Base-by-base conservation (phyloP, 2,113 vertebrate species). In the Ardeotis arabs region DNA sequence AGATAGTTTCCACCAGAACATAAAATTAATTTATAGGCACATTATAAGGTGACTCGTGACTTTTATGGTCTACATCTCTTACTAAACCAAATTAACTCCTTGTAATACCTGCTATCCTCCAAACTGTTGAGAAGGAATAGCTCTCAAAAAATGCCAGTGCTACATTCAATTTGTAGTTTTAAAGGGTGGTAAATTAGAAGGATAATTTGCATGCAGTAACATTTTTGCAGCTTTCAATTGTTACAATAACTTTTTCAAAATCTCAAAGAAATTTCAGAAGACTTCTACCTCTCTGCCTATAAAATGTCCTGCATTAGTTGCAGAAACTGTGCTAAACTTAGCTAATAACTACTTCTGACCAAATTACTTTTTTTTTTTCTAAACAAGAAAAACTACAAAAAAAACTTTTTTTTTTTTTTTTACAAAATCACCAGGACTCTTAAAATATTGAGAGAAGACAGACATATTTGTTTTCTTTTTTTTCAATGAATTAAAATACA, bases 401-500 rank as follows among this genome's bases (percentile, higher is more conserved):
- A 41, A 41, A 41, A 14, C 41, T 13, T 41, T 41, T 60, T 59
- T 35, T 35, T 35, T 35, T 35, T 35, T 6, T 35, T 50, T 49
- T 2, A 20, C 3, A 60, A 77, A 87, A 58, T 50, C 14, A 55
- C 6, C 15, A 59, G 18, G 67, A 55, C 11, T 14, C 60, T 63
- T 69, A 44, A 63, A 59, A 70, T 53, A 33, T 12, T 16, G 10
- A 89, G 28, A 79, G 8, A 68, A 72, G 41, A 24, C 47, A 35
- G 12, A 15, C 1, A 3, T 2, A 1, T 4, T 39, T 27, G 3
- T 64, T 79, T 90, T n/a, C 2, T 41, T 3, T 9, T 39, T 62
- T 76, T 80, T n/a, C 24, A 11, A 24, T 12, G 10, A 55, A 31
- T 44, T 62, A 67, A 80, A 87, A 91, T n/a, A 13, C 3, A 15